Conservation (phyloP, 2,113 vertebrate species). For the Notarius lentiginosus region DNA sequence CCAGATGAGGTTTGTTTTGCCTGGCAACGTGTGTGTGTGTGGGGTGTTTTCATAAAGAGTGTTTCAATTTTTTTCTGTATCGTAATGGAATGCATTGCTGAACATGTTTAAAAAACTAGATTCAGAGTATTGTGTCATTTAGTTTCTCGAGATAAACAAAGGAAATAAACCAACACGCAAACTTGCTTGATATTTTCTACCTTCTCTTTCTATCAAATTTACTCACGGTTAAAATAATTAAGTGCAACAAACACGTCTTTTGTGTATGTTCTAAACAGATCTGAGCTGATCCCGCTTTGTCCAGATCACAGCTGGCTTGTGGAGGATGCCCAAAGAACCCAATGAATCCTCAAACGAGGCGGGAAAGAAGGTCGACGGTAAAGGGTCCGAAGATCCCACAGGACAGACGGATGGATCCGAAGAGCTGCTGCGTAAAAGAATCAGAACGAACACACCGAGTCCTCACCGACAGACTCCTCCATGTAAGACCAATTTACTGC, state of each 20-base stretch:
- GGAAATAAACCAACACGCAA: no score
- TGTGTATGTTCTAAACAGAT: neutral
- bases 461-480: conserved; percentile 72
- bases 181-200: neutral
- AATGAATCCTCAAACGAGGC: conserved; percentile 68
- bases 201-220: neutral
- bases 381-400: conserved; percentile 58
- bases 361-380: conserved; percentile 65
- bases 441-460: conserved; percentile 69
- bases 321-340: conserved; percentile 81
- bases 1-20: no score
- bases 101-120: neutral
- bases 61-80: neutral
- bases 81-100: neutral
- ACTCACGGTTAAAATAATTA: neutral
- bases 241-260: neutral
- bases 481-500: conserved; percentile 70
- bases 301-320: conserved; percentile 35
- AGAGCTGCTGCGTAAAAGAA: conserved; percentile 70
- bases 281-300: neutral
- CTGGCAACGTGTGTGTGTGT: no score
- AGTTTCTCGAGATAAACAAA: neutral
- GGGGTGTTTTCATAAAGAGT: neutral
- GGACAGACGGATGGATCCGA: conserved; percentile 62
- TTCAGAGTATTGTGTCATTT: neutral